Evolutionary conservation across 2,797 vertebrate species (phyloP).

Genomic region (Malacoctenus gilli): DNA sequence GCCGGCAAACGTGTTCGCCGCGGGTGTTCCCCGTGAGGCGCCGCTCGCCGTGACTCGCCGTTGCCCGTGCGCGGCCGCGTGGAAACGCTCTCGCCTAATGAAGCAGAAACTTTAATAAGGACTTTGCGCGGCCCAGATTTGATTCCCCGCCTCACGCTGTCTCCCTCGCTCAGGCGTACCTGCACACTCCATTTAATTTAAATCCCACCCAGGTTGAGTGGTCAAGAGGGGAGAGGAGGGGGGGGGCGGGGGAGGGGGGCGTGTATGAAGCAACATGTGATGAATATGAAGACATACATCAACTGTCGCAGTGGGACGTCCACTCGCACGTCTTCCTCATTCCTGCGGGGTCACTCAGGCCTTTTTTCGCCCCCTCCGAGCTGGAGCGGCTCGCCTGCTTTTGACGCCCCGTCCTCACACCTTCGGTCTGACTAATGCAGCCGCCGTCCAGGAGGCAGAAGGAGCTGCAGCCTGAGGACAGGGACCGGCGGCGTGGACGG

Average conservation of each 20-base stretch:
- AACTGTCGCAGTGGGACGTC: constrained; percentile 63
- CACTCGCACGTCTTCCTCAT: constrained; percentile 43
- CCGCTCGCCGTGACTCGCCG: constrained; percentile 9
- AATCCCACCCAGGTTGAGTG: no score
- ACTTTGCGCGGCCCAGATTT: constrained; percentile 55
- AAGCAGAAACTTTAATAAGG: constrained; percentile 68
- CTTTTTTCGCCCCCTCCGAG: no score
- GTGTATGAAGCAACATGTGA: no score
- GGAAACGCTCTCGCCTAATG: constrained; percentile 50
- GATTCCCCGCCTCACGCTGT: constrained; percentile 37
- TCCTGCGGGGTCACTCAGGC: constrained; percentile 46
- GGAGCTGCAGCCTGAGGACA: no score
- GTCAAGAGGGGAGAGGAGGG: constrained; percentile 28
- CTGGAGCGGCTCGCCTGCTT: no score
- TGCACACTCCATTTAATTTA: constrained; percentile 64
- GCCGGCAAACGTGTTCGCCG: no score
- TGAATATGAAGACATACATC: constrained; percentile 65
- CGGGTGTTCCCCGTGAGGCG: no score
- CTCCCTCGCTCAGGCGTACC: constrained; percentile 47
- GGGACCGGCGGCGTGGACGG: no score
- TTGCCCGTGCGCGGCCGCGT: constrained; percentile 12
- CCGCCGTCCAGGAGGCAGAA: no score
- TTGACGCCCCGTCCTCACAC: no score
- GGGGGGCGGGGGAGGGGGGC: constrained; percentile 28
- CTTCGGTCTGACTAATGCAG: no score